Evolutionary conservation across 2,888 invertebrate genomes (phyloP), one percentile per base, ranked within the genome.

Genomic region (Chrysotoxum bicinctum): DNA sequence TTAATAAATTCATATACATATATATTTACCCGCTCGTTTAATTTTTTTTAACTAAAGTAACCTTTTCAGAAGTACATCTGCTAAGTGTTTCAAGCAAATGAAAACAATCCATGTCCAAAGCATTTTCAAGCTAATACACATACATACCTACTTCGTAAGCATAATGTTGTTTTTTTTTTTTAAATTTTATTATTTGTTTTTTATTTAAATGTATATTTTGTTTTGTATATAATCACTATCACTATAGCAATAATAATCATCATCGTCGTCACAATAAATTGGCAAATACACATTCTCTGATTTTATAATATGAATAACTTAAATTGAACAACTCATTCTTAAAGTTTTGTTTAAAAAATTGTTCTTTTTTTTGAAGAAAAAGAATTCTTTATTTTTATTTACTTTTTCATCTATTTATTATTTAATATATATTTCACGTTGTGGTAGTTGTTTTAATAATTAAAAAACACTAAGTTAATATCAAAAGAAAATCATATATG

Each of bases 401-500:
- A 66, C 16, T 9, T 73, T 79, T 48, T 37, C 32, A 50, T 69
- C 52, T 16, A 37, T 69, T 64, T 69, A 54, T 70, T 70, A 62
- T 58, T 35, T 43, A 40, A 60, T 62, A 64, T 40, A 16, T 62
- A 62, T 77, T 77, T 66, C 60, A 72, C 77, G 14, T 45, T 48
- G 64, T 66, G 64, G 76, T 80, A 48, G 64, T 72, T 77, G 58
- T 78, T 43, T 40, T 75, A 70, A 83, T 83, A 64, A 79, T 79
- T 72, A 79, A 79, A 50, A 79, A 74, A 84, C 84, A 79, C 75
- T 70, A 79, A 84, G 84, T 79, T 84, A 84, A 79, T 84, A 84
- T 79, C 69, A 84, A 84, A 84, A 83, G 43, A 73, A 78, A 68
- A 23, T 35, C 19, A n/a, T 40, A n/a, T n/a, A n/a, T 60, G 37